phyloP scores from a whole-genome alignment of 2,888 invertebrate species.

The Heliconius cydno region DNA sequence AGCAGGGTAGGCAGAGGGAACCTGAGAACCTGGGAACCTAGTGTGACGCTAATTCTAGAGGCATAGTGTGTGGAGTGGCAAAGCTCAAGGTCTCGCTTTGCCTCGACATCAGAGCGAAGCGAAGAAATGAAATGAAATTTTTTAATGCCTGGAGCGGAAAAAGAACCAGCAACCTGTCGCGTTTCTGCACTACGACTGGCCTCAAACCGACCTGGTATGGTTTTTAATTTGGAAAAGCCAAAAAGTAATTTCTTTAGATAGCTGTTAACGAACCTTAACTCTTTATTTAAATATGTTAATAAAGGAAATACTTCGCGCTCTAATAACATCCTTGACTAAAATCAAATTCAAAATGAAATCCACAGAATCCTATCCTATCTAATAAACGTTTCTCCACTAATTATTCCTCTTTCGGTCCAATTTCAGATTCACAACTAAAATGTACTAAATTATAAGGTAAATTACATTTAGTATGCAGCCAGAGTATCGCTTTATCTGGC shows the following conservation, averaged over 20 bases:
- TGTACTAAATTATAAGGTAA: conserved; percentile 43
- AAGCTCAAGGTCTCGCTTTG: no score
- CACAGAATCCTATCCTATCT: conserved; percentile 8
- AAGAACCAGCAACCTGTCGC: no score
- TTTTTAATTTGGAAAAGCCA: not conserved
- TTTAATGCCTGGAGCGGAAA: no score
- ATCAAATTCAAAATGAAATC: conserved; percentile 24
- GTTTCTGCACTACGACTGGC: no score
- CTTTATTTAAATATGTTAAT: conserved; percentile 30
- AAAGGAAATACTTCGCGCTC: conserved; percentile 8
- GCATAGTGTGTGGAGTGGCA: no score
- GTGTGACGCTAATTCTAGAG: no score
- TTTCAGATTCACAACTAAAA: conserved; percentile 38
- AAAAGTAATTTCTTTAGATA: not conserved
- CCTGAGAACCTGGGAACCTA: no score
- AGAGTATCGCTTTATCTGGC: conserved; percentile 43
- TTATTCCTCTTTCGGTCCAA: conserved; percentile 31
- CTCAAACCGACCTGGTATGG: no score
- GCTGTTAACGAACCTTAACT: not conserved
- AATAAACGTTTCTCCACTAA: conserved; percentile 28
- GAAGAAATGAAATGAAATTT: no score
- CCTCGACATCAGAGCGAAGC: no score
- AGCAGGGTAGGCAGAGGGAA: no score
- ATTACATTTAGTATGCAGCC: conserved; percentile 46
- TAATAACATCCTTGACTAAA: conserved; percentile 28